phyloP scores from a whole-genome alignment of 2,797 vertebrate species.

The Craterocephalus amniculus region DNA sequence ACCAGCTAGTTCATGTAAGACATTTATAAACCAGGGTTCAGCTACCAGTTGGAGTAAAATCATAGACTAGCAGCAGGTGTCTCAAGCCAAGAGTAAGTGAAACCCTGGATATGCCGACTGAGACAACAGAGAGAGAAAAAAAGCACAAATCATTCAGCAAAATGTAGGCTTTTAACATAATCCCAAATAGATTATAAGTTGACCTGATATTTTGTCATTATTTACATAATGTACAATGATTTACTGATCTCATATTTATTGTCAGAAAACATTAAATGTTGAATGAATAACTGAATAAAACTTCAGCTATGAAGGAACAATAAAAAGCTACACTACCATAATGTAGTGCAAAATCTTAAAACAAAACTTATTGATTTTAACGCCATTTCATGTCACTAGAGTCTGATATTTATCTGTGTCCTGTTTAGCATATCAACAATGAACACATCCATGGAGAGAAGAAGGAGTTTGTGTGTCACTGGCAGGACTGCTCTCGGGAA shows the following conservation, averaged over 20 bases:
- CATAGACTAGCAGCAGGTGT: neutral
- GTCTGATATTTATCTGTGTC: constrained; percentile 19
- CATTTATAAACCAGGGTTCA: neutral
- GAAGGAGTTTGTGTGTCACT: constrained; percentile 99
- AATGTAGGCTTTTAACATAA: neutral
- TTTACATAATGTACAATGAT: neutral
- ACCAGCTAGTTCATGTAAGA: constrained; percentile 97
- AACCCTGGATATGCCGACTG: neutral
- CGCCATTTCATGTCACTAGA: neutral
- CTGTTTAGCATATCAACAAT: constrained; percentile 94
- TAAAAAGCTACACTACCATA: neutral
- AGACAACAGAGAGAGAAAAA: neutral
- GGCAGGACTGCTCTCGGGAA: constrained; percentile 94
- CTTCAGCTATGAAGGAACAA: neutral
- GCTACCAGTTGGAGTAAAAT: neutral
- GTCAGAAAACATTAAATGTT: neutral
- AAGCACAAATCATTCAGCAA: neutral
- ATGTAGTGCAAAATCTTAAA: neutral
- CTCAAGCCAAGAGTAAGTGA: neutral
- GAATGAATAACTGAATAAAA: neutral
- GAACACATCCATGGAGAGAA: constrained; percentile 99
- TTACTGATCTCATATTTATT: neutral
- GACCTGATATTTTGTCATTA: neutral
- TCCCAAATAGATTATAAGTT: neutral
- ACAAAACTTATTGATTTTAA: neutral